These are phyloP conservation scores for Sipha flava DNA, from an alignment of 1,140 invertebrate genomes.

Conservation along the genomic window DNA sequence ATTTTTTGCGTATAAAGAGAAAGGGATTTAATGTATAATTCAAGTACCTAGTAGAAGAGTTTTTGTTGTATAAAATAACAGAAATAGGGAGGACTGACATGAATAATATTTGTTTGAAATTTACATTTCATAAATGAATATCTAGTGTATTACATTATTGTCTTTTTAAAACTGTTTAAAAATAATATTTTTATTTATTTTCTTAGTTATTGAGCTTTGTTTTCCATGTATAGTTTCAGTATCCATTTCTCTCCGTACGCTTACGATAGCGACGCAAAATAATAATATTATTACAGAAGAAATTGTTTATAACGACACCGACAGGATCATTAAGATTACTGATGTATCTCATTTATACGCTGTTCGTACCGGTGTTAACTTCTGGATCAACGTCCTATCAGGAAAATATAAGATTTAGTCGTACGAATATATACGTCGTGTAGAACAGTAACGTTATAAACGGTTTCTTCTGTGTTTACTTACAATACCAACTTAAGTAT, in stretches of 20 bases:
- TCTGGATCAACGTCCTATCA: no score
- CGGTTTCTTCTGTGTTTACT: no score
- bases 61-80: neutral
- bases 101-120: neutral
- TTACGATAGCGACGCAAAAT: neutral
- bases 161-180: neutral
- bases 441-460: no score
- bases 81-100: no score
- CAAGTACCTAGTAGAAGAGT: neutral
- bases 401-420: no score
- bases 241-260: conserved; percentile 27
- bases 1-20: neutral
- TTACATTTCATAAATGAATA: neutral
- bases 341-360: no score
- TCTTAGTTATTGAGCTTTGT: conserved; percentile 8
- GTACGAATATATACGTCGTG: no score
- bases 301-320: no score
- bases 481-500: neutral
- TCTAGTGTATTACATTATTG: neutral
- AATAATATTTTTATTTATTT: conserved; percentile 1
- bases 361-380: no score
- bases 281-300: conserved; percentile 7
- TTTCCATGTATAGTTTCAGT: conserved; percentile 6
- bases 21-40: neutral
- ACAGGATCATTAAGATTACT: no score